Evolutionary conservation across 2,888 invertebrate genomes (phyloP).

Genomic region (Brenthis ino): DNA sequence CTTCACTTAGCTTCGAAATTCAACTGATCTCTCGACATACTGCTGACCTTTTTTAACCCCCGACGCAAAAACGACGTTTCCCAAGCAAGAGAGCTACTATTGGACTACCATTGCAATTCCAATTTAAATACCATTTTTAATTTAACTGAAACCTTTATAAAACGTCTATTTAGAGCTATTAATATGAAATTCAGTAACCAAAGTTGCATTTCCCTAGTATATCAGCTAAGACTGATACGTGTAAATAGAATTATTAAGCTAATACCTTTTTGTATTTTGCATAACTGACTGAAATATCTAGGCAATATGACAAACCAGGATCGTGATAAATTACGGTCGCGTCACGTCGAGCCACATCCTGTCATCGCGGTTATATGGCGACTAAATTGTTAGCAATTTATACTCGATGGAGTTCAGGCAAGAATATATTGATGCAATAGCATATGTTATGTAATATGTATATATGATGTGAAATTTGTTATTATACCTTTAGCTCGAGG

Average conservation of each 20-base stretch:
- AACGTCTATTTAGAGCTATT: no score
- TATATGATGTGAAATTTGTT: neutral
- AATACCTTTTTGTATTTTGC: neutral
- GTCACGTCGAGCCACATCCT: conserved; percentile 17
- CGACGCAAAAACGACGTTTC: no score
- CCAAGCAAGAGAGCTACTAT: no score
- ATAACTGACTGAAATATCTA: neutral
- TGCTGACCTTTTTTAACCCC: no score
- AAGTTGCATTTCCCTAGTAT: no score
- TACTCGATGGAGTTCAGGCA: conserved; percentile 10
- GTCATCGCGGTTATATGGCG: conserved; percentile 21
- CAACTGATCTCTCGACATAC: no score
- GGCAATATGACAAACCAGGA: conserved; percentile 10
- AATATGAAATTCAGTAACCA: no score
- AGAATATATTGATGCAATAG: conserved; percentile 10
- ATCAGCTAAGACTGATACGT: no score
- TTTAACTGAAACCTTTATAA: no score
- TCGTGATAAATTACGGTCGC: conserved; percentile 13
- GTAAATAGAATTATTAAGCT: neutral
- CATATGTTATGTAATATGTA: conserved; percentile 3
- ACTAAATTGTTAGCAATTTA: conserved; percentile 21
- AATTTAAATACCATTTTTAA: no score
- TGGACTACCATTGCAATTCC: no score
- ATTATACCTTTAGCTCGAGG: neutral
- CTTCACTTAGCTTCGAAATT: no score